Percentiles rank a stretch among this genome's conserved stretches.
Evolutionary conservation across 2,113 vertebrate genomes (phyloP).

Genomic region (Piaya cayana): DNA sequence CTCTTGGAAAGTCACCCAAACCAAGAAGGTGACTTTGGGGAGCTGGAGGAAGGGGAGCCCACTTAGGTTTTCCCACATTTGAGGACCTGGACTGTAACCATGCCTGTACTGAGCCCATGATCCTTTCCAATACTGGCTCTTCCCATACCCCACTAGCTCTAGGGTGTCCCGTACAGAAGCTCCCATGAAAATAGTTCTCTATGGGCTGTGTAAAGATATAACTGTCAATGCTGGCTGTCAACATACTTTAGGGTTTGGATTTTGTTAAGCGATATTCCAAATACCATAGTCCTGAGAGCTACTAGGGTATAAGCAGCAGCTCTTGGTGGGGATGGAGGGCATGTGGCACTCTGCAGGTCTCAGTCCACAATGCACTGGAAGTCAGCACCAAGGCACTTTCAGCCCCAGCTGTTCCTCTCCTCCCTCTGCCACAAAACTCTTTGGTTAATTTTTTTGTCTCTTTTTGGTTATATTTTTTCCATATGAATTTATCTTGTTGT

Average conservation of each 20-base stretch:
- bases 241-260: fast-evolving
- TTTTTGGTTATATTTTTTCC: neutral
- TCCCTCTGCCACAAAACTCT: neutral
- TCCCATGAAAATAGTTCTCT: neutral
- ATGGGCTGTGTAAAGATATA: neutral
- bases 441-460: neutral
- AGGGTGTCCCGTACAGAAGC: neutral
- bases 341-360: neutral
- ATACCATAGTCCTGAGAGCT: neutral
- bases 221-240: neutral
- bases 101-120: fast-evolving
- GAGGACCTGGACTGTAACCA: neutral
- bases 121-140: neutral
- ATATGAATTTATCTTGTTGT: neutral
- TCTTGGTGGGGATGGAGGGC: neutral
- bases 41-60: too few species aligned
- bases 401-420: neutral
- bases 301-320: too few species aligned
- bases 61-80: fast-evolving
- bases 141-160: neutral
- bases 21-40: too few species aligned
- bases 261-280: neutral
- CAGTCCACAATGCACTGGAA: fast-evolving
- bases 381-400: neutral
- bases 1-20: too few species aligned